phyloP scores from a whole-genome alignment of 2,888 invertebrate genomes.

The Silvanus unidentatus region DNA sequence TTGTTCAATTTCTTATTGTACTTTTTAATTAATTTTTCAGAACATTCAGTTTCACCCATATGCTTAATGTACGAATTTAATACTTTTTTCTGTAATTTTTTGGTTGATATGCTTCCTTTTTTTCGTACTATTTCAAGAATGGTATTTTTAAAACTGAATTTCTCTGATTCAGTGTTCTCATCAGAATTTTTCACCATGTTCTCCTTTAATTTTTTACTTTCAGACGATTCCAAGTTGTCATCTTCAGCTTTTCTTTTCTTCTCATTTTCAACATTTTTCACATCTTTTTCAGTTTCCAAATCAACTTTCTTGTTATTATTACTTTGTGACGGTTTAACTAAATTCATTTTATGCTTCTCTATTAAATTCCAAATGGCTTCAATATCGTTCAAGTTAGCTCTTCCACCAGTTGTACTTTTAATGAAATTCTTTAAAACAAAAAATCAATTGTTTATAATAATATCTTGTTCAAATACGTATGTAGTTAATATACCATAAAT shows the following conservation, averaged over 20 bases:
- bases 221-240: conserved; percentile 26
- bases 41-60: conserved; percentile 44
- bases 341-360: conserved; percentile 35
- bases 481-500: conserved; percentile 61
- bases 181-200: conserved; percentile 8
- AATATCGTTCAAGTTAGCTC: conserved; percentile 52
- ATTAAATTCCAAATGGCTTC: conserved; percentile 62
- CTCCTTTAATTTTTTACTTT: conserved; percentile 5
- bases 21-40: conserved; percentile 62
- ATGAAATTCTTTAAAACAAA: conserved; percentile 55
- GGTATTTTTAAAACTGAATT: conserved; percentile 28
- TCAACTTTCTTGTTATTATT: conserved; percentile 8
- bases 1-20: conserved; percentile 68
- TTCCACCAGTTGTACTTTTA: conserved; percentile 54
- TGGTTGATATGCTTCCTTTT: conserved; percentile 59
- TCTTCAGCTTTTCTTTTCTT: conserved; percentile 26
- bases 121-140: conserved; percentile 43
- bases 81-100: conserved; percentile 72
- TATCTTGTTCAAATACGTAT: conserved; percentile 6
- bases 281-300: conserved; percentile 34
- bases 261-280: conserved; percentile 43
- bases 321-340: conserved; percentile 16
- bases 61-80: conserved; percentile 56
- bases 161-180: conserved; percentile 12
- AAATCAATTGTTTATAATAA: conserved; percentile 3